These are phyloP conservation scores for Osmoderma eremita DNA, from an alignment of 2,888 invertebrate genomes.

Conservation along the genomic window DNA sequence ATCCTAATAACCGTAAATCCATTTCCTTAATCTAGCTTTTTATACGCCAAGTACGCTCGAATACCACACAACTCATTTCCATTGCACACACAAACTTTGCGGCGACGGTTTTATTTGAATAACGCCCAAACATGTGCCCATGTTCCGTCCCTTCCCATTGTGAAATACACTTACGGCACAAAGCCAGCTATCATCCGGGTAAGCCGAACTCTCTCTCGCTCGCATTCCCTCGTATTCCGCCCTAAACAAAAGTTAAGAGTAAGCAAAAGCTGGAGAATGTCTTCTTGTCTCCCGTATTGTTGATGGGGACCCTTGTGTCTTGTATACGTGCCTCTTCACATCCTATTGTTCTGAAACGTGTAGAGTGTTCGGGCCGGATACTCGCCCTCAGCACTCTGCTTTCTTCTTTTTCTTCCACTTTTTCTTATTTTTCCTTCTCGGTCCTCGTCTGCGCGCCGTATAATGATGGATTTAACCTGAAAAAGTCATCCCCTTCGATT, in stretches of 20 bases:
- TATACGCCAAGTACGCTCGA: conserved; percentile 8
- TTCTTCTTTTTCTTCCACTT: conserved; percentile 27
- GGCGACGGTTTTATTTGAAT: conserved; percentile 35
- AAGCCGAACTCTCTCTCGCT: conserved; percentile 35
- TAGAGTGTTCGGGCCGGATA: conserved; percentile 60
- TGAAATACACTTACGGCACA: conserved; percentile 34
- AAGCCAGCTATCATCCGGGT: conserved; percentile 38
- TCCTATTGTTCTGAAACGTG: conserved; percentile 64
- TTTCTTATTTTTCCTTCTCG: conserved; percentile 32
- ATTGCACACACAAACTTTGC: conserved; percentile 29
- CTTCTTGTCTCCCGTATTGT: conserved; percentile 46
- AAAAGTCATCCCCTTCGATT: conserved; percentile 35
- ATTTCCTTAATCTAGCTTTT: conserved; percentile 19
- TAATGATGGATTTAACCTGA: conserved; percentile 62
- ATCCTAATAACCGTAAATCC: conserved; percentile 8
- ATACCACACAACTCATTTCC: conserved; percentile 32
- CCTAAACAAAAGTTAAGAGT: conserved; percentile 45
- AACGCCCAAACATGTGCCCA: conserved; percentile 37
- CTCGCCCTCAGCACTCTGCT: conserved; percentile 59
- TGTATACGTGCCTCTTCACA: conserved; percentile 63
- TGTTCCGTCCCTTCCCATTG: conserved; percentile 33
- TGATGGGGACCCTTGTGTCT: conserved; percentile 53
- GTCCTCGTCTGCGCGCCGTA: conserved; percentile 13
- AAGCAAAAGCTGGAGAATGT: conserved; percentile 43
- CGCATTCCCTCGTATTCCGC: conserved; percentile 34